These are phyloP conservation scores for Notolepis coatsorum DNA, from an alignment of 2,797 vertebrate species.

Conservation along the genomic window DNA sequence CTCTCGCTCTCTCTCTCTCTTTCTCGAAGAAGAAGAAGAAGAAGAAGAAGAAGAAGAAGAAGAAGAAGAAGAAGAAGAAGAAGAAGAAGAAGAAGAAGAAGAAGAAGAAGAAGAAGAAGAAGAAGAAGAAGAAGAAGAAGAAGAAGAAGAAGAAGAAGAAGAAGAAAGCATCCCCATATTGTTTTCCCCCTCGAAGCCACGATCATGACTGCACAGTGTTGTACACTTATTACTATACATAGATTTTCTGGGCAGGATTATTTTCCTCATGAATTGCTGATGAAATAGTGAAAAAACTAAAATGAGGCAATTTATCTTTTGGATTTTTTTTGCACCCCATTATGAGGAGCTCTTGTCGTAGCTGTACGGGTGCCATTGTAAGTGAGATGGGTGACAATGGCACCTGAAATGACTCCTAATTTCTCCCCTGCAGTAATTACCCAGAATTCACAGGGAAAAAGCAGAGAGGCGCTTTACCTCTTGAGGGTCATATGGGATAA, in stretches of 20 bases:
- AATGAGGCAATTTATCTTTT: conserved; percentile 30
- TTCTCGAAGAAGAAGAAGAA: too few relatives aligned
- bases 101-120: too few relatives aligned
- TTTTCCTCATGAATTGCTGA: conserved; percentile 19
- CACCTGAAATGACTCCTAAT: conserved; percentile 35
- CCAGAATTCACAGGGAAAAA: conserved; percentile 20
- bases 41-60: too few relatives aligned
- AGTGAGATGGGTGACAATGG: conserved; percentile 39
- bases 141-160: too few relatives aligned
- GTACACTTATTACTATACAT: conserved; percentile 10
- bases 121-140: too few relatives aligned
- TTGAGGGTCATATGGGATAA: background rate
- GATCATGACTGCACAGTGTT: conserved; percentile 32
- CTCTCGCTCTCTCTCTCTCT: too few relatives aligned
- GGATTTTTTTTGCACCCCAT: conserved; percentile 36
- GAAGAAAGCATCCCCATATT: too few relatives aligned
- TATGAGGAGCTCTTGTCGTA: too few relatives aligned
- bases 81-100: too few relatives aligned
- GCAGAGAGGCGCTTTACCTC: background rate
- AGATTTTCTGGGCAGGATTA: conserved; percentile 5
- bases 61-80: too few relatives aligned
- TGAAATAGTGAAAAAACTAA: conserved; percentile 12
- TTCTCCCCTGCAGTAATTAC: conserved; percentile 43
- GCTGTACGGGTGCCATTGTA: too few relatives aligned
- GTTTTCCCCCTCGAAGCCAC: conserved; percentile 31